phyloP scores from a whole-genome alignment of 2,888 invertebrate genomes.

The Elysia crispata region DNA sequence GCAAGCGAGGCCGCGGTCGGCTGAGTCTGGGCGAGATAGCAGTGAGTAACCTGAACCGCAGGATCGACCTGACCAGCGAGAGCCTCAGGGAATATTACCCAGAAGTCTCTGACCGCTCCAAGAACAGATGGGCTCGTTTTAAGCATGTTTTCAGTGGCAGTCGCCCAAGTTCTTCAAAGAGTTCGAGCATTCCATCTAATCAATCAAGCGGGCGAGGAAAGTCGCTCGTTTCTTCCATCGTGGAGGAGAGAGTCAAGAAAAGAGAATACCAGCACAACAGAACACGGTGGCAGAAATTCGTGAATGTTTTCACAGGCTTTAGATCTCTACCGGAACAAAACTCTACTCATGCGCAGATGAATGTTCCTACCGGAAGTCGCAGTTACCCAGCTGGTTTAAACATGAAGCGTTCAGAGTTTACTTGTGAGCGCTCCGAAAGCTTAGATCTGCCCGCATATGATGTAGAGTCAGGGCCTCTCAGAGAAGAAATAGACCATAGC shows the following conservation, averaged over 20 bases:
- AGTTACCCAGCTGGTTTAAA: constrained; percentile 33
- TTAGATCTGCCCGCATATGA: not conserved
- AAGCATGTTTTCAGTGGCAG: constrained; percentile 44
- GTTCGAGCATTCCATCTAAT: no score
- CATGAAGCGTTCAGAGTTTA: not conserved
- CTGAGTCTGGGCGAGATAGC: constrained; percentile 42
- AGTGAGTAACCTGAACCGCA: constrained; percentile 42
- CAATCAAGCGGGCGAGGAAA: no score
- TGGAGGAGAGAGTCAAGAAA: constrained; percentile 9
- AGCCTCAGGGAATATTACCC: constrained; percentile 6
- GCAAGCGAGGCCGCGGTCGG: constrained; percentile 22
- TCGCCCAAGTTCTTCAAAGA: not conserved
- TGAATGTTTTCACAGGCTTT: constrained; percentile 41
- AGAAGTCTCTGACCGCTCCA: constrained; percentile 1
- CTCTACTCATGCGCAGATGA: not conserved
- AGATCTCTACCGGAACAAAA: constrained; percentile 42
- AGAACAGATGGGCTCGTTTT: constrained; percentile 29
- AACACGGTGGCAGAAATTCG: constrained; percentile 41
- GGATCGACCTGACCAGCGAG: constrained; percentile 17
- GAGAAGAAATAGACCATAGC: no score
- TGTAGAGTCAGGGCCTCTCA: no score
- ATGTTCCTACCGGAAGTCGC: constrained; percentile 12
- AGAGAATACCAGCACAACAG: not conserved
- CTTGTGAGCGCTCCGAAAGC: not conserved
- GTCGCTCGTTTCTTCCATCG: not conserved